Conservation (phyloP, 1,140 invertebrate genomes). For the Catajapyx aquilonaris region DNA sequence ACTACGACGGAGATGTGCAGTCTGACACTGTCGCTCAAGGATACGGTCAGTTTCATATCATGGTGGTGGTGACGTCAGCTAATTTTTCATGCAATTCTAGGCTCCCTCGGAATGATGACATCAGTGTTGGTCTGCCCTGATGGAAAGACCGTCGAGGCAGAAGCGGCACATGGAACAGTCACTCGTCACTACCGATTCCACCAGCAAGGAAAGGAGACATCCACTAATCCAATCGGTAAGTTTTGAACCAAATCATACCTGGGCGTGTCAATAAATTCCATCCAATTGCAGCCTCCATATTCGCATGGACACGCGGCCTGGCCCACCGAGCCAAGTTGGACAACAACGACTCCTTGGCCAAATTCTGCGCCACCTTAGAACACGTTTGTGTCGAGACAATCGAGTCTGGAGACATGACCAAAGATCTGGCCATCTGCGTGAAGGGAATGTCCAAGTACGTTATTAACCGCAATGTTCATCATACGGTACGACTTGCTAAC, state of each 20-base stretch:
- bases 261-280: too few relatives aligned
- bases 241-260: too few relatives aligned
- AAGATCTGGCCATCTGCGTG: too few relatives aligned
- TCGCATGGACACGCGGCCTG: conserved; percentile 74
- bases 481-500: too few relatives aligned
- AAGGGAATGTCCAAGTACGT: too few relatives aligned
- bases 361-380: too few relatives aligned
- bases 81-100: too few relatives aligned
- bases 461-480: too few relatives aligned
- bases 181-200: conserved; percentile 66
- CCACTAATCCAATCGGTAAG: conserved; percentile 76
- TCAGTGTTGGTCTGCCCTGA: conserved; percentile 79
- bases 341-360: conserved; percentile 42
- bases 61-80: too few relatives aligned
- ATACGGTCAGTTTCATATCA: conserved; percentile 41
- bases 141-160: conserved; percentile 73
- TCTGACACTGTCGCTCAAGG: conserved; percentile 94
- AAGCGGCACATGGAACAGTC: conserved; percentile 81
- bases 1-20: conserved; percentile 98
- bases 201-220: conserved; percentile 60
- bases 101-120: conserved; percentile 79
- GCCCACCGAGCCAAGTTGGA: conserved; percentile 66
- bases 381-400: too few relatives aligned
- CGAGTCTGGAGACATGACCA: too few relatives aligned
- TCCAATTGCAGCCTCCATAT: conserved; percentile 86